Percentiles rank a stretch among this genome's conserved stretches.
These are phyloP conservation scores for Oscheius sp. DNA, from an alignment of 2,888 invertebrate species.

Conservation along the genomic window DNA sequence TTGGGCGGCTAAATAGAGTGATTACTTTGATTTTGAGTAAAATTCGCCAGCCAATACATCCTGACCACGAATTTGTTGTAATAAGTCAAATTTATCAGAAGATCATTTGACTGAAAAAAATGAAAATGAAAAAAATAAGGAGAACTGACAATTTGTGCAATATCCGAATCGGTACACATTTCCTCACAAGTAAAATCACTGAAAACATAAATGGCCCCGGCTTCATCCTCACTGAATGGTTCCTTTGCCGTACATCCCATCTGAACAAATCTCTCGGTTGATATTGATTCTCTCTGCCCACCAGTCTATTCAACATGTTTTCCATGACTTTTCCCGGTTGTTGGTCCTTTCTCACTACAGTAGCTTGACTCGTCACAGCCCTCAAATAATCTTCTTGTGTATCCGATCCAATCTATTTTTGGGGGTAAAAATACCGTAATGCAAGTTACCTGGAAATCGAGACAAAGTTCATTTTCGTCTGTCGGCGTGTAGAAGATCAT, in stretches of 20 bases:
- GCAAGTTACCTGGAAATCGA: not conserved
- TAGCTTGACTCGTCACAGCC: not conserved
- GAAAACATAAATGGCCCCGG: constrained; percentile 6
- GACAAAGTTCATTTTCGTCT: constrained; percentile 1
- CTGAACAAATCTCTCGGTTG: not conserved
- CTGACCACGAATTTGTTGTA: constrained; percentile 7
- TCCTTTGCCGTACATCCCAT: constrained; percentile 1
- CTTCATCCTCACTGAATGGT: not conserved
- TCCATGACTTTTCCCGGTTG: constrained; percentile 4
- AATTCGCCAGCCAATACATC: not conserved
- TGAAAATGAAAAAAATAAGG: not conserved
- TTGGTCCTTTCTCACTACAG: not conserved
- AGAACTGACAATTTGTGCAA: not conserved
- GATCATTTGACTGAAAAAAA: constrained; percentile 1
- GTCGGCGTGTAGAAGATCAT: not conserved
- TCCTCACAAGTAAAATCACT: constrained; percentile 15
- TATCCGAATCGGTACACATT: constrained; percentile 13
- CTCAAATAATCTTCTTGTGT: not conserved
- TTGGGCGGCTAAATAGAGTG: not conserved
- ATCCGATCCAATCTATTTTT: not conserved
- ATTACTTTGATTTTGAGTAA: not conserved
- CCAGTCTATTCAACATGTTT: constrained; percentile 3
- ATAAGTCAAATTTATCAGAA: constrained; percentile 6
- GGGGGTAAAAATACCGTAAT: not conserved
- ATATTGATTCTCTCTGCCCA: not conserved